phyloP scores from a whole-genome alignment of 2,888 invertebrate genomes.

The Keiferia lycopersicella region DNA sequence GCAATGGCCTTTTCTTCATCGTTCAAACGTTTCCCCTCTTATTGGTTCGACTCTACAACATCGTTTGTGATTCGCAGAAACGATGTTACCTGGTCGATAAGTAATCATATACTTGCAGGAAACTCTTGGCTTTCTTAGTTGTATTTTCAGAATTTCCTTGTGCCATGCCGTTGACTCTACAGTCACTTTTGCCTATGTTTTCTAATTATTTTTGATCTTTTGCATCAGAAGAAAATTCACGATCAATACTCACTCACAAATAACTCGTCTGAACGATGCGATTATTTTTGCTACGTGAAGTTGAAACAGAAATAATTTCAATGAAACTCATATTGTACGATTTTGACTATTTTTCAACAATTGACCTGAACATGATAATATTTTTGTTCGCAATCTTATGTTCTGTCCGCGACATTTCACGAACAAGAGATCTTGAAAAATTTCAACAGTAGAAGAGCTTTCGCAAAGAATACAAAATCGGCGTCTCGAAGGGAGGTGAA shows the following conservation, averaged over 20 bases:
- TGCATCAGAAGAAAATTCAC: too few species aligned
- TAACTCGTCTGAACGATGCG: too few species aligned
- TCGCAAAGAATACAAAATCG: slow-evolving; percentile 3
- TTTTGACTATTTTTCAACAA: too few species aligned
- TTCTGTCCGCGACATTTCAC: too few species aligned
- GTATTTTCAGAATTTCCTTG: background rate
- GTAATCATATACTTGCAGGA: background rate
- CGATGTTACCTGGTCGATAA: slow-evolving; percentile 1
- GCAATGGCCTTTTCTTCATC: background rate
- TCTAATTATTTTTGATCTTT: too few species aligned
- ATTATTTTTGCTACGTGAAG: too few species aligned
- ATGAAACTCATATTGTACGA: too few species aligned
- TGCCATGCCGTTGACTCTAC: background rate
- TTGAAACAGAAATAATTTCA: too few species aligned
- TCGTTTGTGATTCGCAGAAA: slow-evolving; percentile 14
- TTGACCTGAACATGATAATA: too few species aligned
- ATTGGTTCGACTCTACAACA: slow-evolving; percentile 5
- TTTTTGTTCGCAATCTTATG: too few species aligned
- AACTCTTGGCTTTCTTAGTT: background rate
- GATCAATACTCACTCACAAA: too few species aligned
- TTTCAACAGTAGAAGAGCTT: background rate
- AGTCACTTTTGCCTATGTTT: too few species aligned
- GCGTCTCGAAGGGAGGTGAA: slow-evolving; percentile 7
- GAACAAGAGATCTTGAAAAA: background rate
- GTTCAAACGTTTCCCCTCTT: slow-evolving; percentile 3